Evolutionary conservation across 2,797 vertebrate species (phyloP), one percentile per base, ranked within the genome.

Genomic region (Hydrocynus forskahlii): DNA sequence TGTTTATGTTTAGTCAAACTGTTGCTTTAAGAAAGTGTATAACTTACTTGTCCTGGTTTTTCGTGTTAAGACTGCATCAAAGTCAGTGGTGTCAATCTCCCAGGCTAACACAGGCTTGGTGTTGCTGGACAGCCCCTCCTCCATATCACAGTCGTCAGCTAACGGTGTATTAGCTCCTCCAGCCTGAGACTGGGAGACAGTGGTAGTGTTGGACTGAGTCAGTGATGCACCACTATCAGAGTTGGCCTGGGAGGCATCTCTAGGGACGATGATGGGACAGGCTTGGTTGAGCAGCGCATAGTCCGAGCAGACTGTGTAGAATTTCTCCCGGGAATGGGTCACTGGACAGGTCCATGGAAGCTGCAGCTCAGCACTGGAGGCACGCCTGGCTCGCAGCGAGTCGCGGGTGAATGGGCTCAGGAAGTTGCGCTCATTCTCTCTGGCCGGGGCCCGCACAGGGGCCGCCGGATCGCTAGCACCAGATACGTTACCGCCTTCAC

Each of bases 291-390:
- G 95, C 72, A 98, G 95, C n/a, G 97, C 97, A 81, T 97, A 98
- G 89, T 99, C 98, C 0, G 98, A 98, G 88, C 98, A 99, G 86
- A 99, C 96, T 0, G 97, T 98, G 92, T 99, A 99, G 92, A 99
- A 97, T 89, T 97, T 98, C 92, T 99, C 97, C n/a, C 95, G 89
- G 74, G 97, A 97, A 79, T 99, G 97, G 17, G 97, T 98, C 90
- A 99, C 98, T 0, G 97, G 98, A 89, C 97, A 98, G 83, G 95
- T 96, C 96, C 97, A 97, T 0, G 96, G 96, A 84, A 97, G 96
- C 91, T 95, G 96, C 7, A 97, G 92, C 85, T 96, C 96, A 1
- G 92, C 94, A 19, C 93, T 95, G 9, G 96, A 94, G 52, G 94
- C 95, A 86, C 96, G 86, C 19, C 96, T 90, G 0, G 84, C 87